Base-by-base conservation (phyloP, 1,140 invertebrate genomes). In the Drosophila subpulchrella region DNA sequence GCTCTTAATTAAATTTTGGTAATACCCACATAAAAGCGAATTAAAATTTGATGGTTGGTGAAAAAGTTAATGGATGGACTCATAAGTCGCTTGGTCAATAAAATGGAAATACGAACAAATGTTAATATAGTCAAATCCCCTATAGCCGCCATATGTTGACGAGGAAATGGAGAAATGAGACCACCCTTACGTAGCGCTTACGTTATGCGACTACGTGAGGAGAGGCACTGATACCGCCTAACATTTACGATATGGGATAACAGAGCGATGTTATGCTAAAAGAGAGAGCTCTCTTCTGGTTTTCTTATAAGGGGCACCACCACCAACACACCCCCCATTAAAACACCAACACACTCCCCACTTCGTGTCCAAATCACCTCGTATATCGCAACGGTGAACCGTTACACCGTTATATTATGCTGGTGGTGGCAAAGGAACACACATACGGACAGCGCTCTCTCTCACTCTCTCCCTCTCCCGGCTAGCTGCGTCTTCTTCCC, bases 361-460 rank as follows among this genome's bases (percentile, higher is more conserved):
- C 36, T 20, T 27, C 53, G 61, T 17, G 11, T 30, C 61, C 60
- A 65, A 47, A 24, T 24, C 41, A 58, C 42, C 56, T 32, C 42
- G 57, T 38, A 59, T 27, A 59, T 47, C 57, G 72, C 61, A 77
- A 85, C 82, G 82, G 78, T 78, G 71, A 70, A 76, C 82, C 75
- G 78, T 88, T 86, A 81, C 78, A 86, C 82, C 66, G 72, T 76
- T 84, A 60, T 77, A 55, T 78, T 86, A 85, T 83, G 83, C 75
- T 88, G 86, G 86, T 88, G 84, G 80, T 88, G 84, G 77, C 75
- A 55, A 41, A 51, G 55, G 46, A 56, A 59, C 67, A 44, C 65
- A 62, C 75, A 66, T 62, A 66, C 60, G 41, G 39, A 51, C 60
- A 48, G 73, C 75, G 56, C 54, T 47, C 44, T 55, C 53, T 66